A percentile compares a stretch with the other conserved stretches of the same genome.
These are phyloP conservation scores for Schizaphis graminum DNA, from an alignment of 2,888 invertebrate genomes.

Conservation along the genomic window DNA sequence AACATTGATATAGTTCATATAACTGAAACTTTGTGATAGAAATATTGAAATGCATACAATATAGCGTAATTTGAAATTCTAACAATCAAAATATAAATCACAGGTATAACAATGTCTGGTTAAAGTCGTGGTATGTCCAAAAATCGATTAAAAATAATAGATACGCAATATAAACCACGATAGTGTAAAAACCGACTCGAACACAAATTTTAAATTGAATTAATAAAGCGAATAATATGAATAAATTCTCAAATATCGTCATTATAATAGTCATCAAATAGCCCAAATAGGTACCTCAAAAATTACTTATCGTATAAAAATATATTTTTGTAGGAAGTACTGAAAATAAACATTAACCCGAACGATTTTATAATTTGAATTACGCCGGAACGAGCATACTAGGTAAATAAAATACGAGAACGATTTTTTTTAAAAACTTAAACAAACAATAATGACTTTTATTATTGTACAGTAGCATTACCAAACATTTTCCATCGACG, in stretches of 20 bases:
- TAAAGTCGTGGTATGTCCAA: neutral
- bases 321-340: neutral
- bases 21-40: neutral
- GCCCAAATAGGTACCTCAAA: neutral
- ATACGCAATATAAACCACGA: neutral
- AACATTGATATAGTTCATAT: neutral
- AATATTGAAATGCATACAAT: neutral
- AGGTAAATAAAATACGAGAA: neutral
- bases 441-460: slow-evolving; percentile 3
- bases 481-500: slow-evolving; percentile 93
- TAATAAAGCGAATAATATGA: neutral
- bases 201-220: neutral
- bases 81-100: neutral
- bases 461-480: slow-evolving; percentile 71
- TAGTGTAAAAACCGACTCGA: neutral
- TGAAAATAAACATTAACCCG: neutral
- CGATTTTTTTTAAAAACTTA: neutral
- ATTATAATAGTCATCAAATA: too few relatives aligned
- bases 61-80: neutral
- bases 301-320: neutral
- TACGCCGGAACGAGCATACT: neutral
- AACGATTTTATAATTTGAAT: neutral
- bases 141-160: neutral
- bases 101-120: neutral
- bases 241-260: neutral